Evolutionary conservation across 2,888 invertebrate genomes (phyloP), one percentile per base, ranked within the genome.

Genomic region (Hedychridium roseum): DNA sequence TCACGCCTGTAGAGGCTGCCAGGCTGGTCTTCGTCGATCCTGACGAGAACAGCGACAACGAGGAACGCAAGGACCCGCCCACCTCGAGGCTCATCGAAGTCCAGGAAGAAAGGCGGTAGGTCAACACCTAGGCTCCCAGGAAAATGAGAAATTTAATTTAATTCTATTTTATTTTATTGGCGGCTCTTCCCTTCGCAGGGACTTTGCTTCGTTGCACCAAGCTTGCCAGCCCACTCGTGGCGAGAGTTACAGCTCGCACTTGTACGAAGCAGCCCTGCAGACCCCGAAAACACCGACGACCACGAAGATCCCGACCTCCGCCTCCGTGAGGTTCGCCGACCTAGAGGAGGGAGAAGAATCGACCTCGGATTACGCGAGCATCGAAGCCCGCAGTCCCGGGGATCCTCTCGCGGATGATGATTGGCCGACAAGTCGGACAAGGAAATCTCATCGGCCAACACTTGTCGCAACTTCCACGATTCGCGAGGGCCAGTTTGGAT

Each of bases 361-460:
- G 0, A 89, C 90, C 1, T 89, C 90, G 2, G 90, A 90, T 70
- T 90, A 90, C 74, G 89, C 88, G 42, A 89, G 89, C 69, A 88
- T 89, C 37, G 90, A 89, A 75, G 83, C 84, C 0, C 66, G 78
- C 12, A 79, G 78, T 66, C 78, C 78, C 0, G 78, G 78, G 0
- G 78, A 79, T 47, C 78, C 78, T 1, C 54, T 79, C 0, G 78
- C 69, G 1, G 78, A 78, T n/a, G 78, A 79, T 3, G 78, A 79
- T 20, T 76, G 74, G 71, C 57, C 54, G 2, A 56, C 70, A 1
- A 49, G 54, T 2, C 64, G 64, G 17, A 47, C 60, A 18, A 47
- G 41, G 27, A 68, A 71, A 28, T 61, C 67, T 32, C 57, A 64
- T 27, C 64, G 68, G 1, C 50, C 60, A 0, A 57, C 20, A n/a